A percentile compares a stretch with the other conserved stretches of the same genome.
Evolutionary conservation across 2,797 vertebrate species (phyloP).

Genomic region (Echiichthys vipera): DNA sequence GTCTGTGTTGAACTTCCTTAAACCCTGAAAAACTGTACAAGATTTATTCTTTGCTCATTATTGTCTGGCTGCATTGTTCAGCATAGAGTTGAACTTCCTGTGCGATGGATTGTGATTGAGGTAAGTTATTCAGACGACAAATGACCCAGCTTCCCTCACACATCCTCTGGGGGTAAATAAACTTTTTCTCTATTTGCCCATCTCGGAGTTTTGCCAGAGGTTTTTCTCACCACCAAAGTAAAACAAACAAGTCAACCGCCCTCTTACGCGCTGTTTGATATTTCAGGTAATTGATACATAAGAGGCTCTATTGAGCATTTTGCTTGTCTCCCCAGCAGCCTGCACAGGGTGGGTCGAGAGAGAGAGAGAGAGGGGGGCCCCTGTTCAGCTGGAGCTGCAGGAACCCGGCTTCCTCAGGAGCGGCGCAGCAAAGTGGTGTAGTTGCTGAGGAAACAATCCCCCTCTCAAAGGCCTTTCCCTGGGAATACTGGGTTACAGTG

Average conservation of each 20-base stretch:
- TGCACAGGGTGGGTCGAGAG: constrained; percentile 40
- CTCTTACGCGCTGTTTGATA: constrained; percentile 81
- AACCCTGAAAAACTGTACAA: constrained; percentile 29
- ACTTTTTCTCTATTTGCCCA: constrained; percentile 31
- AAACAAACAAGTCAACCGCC: constrained; percentile 79
- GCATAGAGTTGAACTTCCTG: constrained; percentile 45
- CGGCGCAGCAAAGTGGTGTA: constrained; percentile 73
- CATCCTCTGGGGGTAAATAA: constrained; percentile 51
- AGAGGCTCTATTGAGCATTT: constrained; percentile 74
- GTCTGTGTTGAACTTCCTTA: constrained; percentile 39
- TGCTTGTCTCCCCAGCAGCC: constrained; percentile 49
- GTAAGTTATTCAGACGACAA: constrained; percentile 36
- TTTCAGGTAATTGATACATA: constrained; percentile 81
- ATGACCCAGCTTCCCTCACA: constrained; percentile 40
- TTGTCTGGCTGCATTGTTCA: constrained; percentile 45
- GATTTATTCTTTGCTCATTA: constrained; percentile 24
- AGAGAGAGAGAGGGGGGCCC: constrained; percentile 59
- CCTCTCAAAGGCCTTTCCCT: constrained; percentile 76
- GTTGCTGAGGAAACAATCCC: constrained; percentile 80
- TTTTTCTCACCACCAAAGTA: constrained; percentile 68
- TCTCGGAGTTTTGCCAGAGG: constrained; percentile 60
- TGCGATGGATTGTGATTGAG: constrained; percentile 22
- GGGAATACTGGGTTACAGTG: constrained; percentile 87
- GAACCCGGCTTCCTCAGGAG: constrained; percentile 65
- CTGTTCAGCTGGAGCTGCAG: constrained; percentile 67